Conservation (phyloP, 2,797 vertebrate genomes). For the Eremophila alpestris region DNA sequence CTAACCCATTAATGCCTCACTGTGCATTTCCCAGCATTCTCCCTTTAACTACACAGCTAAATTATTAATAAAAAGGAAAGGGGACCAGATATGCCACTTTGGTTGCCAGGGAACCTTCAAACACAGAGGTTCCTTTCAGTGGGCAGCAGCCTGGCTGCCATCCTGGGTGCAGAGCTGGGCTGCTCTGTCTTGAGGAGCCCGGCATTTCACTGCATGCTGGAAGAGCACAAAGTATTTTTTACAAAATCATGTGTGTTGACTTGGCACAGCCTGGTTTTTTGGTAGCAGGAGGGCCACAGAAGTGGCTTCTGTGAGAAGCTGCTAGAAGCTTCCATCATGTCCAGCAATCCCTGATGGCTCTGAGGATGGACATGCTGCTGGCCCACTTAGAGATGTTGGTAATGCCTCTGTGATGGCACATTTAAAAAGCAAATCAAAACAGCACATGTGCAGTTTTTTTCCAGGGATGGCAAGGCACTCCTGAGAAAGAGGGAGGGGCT, state of each 20-base stretch:
- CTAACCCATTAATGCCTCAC: not conserved
- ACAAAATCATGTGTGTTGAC: not conserved
- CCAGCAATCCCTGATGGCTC: rapidly evolving
- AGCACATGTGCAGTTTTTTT: rapidly evolving
- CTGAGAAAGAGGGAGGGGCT: not conserved
- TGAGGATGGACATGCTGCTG: not conserved
- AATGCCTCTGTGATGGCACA: rapidly evolving
- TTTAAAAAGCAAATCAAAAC: not conserved
- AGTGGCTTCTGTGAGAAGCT: not conserved
- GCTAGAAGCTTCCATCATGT: not conserved
- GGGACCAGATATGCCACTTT: not conserved
- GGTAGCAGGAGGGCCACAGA: not conserved
- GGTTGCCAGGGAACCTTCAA: not conserved
- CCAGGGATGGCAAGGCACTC: rapidly evolving
- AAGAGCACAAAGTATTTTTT: not conserved
- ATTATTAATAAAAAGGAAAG: not conserved
- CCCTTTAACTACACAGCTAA: not conserved
- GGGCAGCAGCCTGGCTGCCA: not conserved
- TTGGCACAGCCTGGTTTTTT: not conserved
- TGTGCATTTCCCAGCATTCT: not conserved
- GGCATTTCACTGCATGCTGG: not conserved
- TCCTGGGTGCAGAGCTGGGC: not conserved
- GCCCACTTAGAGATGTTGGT: rapidly evolving
- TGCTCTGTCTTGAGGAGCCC: not conserved
- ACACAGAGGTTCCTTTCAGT: not conserved